phyloP scores from a whole-genome alignment of 2,888 invertebrate species.

The Erebia ligea region DNA sequence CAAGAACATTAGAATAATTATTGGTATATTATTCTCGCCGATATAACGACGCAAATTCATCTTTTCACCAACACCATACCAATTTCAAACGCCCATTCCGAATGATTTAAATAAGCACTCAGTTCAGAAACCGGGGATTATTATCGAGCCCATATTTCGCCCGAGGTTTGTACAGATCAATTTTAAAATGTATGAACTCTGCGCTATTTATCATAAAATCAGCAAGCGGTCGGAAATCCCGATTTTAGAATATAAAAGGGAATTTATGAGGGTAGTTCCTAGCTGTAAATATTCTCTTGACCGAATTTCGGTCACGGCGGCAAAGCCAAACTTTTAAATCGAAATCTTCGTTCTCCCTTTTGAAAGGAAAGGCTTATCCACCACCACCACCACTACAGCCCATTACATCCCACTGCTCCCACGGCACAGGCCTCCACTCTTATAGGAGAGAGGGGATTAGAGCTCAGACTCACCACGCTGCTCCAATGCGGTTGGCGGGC shows the following conservation, averaged over 20 bases:
- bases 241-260: conserved; percentile 25
- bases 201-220: conserved; percentile 44
- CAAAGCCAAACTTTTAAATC: no score
- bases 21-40: no score
- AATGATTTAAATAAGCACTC: conserved; percentile 39
- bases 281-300: background rate
- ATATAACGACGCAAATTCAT: background rate
- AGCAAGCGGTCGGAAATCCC: conserved; percentile 31
- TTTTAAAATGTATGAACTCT: conserved; percentile 45
- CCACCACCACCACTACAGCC: no score
- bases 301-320: background rate
- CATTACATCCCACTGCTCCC: no score
- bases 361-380: no score
- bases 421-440: no score
- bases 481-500: no score
- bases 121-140: conserved; percentile 23
- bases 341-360: no score
- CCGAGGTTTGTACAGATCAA: conserved; percentile 28
- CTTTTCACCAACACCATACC: conserved; percentile 10
- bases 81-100: conserved; percentile 23
- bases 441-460: no score
- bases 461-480: no score
- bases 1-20: no score
- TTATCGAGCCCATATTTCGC: conserved; percentile 27
- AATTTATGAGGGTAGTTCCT: conserved; percentile 1